Conservation (phyloP, 2,113 vertebrate genomes). For the Girardinichthys multiradiatus region DNA sequence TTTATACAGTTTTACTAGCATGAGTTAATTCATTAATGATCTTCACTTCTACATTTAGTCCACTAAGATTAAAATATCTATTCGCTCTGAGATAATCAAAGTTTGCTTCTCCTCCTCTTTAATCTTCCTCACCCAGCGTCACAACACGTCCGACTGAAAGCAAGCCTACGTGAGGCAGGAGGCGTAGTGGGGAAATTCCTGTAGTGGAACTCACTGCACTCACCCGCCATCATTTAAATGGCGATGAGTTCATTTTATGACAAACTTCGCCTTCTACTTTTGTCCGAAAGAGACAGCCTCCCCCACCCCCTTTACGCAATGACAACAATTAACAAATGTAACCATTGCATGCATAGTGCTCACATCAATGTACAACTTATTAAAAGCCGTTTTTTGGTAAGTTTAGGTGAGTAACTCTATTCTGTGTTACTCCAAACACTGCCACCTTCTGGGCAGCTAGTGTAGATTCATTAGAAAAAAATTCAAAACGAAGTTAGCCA, state of each 20-base stretch:
- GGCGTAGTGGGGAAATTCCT: conserved; percentile 62
- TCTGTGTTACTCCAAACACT: too few species aligned
- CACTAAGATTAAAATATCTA: too few species aligned
- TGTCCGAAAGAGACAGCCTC: not conserved
- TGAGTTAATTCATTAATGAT: too few species aligned
- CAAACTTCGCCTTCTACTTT: not conserved
- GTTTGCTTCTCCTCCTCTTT: too few species aligned
- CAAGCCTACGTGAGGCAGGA: conserved; percentile 62
- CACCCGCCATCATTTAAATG: not conserved
- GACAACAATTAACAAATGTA: not conserved
- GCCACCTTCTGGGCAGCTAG: not conserved
- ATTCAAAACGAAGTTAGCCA: not conserved
- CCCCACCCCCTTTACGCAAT: too few species aligned
- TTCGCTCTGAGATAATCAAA: too few species aligned
- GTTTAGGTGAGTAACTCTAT: too few species aligned
- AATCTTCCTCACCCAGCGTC: too few species aligned
- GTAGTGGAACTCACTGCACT: conserved; percentile 10
- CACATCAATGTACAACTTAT: not conserved
- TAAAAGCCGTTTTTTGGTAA: not conserved
- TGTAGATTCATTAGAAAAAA: not conserved
- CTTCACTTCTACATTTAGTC: too few species aligned
- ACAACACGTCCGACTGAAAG: conserved; percentile 9
- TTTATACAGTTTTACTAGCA: too few species aligned
- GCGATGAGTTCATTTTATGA: conserved; percentile 1
- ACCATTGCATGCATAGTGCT: too few species aligned